phyloP scores from a whole-genome alignment of 1,140 invertebrate genomes.

The Nebria ingens region DNA sequence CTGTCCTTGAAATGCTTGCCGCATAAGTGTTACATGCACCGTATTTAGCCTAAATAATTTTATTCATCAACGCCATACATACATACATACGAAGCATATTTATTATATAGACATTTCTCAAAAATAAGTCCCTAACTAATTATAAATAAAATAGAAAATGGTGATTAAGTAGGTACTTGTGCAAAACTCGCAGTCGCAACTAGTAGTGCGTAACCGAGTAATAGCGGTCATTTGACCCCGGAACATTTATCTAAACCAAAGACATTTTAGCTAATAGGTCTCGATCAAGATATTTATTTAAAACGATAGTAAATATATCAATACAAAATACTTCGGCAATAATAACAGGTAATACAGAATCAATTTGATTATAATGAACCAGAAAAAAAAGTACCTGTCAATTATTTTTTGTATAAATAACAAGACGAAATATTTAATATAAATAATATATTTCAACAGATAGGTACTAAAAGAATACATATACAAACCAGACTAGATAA shows the following conservation, averaged over 20 bases:
- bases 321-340: background rate
- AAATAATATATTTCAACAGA: background rate
- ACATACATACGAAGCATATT: no score
- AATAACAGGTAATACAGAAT: background rate
- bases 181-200: background rate
- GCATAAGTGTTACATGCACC: no score
- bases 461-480: background rate
- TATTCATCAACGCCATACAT: no score
- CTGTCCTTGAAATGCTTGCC: no score
- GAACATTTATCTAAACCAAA: background rate
- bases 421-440: background rate
- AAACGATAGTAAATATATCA: no score
- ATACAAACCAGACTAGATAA: slow-evolving; percentile 6
- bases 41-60: no score
- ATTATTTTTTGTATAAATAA: background rate
- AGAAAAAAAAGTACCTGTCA: background rate
- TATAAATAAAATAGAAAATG: no score
- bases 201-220: background rate
- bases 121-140: no score
- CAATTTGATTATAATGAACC: background rate
- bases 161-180: no score
- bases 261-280: background rate
- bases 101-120: no score
- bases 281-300: no score
- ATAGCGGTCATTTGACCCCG: background rate